phyloP scores from a whole-genome alignment of 2,113 vertebrate species.

The Tachysurus vachellii region DNA sequence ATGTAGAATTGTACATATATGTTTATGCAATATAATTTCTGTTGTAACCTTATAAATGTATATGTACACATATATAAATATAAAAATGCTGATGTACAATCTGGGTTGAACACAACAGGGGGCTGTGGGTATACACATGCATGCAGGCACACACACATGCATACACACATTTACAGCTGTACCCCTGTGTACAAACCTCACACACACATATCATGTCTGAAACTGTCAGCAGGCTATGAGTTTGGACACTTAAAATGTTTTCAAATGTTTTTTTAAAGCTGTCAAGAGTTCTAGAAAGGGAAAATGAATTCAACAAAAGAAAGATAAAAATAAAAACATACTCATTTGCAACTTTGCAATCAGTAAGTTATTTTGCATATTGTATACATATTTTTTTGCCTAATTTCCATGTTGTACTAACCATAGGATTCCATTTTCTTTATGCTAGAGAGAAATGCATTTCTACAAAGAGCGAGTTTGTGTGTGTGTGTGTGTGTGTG shows the following conservation, averaged over 20 bases:
- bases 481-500: too few relatives aligned
- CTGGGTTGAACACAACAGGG: conserved; percentile 39
- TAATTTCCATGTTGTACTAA: conserved; percentile 73
- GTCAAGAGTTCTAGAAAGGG: conserved; percentile 56
- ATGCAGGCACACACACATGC: conserved; percentile 45
- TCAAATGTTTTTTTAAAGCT: conserved; percentile 74
- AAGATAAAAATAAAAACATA: conserved; percentile 69
- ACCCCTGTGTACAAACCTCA: conserved; percentile 41
- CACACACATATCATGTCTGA: conserved; percentile 58
- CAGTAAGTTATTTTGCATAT: conserved; percentile 77
- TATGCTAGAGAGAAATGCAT: conserved; percentile 74
- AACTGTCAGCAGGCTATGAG: conserved; percentile 69
- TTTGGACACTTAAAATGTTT: conserved; percentile 67
- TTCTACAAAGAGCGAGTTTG: conserved; percentile 58
- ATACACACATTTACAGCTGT: conserved; percentile 23
- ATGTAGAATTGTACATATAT: conserved; percentile 62
- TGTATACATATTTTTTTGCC: conserved; percentile 69
- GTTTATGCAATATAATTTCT: conserved; percentile 57
- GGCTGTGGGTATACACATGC: conserved; percentile 46
- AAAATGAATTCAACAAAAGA: conserved; percentile 41
- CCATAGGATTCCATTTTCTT: conserved; percentile 62
- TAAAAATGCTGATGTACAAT: conserved; percentile 58
- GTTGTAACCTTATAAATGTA: conserved; percentile 55
- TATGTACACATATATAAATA: conserved; percentile 59
- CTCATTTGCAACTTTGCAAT: conserved; percentile 68